Evolutionary conservation across 2,113 vertebrate genomes (phyloP).

Genomic region (Cisticola juncidis): DNA sequence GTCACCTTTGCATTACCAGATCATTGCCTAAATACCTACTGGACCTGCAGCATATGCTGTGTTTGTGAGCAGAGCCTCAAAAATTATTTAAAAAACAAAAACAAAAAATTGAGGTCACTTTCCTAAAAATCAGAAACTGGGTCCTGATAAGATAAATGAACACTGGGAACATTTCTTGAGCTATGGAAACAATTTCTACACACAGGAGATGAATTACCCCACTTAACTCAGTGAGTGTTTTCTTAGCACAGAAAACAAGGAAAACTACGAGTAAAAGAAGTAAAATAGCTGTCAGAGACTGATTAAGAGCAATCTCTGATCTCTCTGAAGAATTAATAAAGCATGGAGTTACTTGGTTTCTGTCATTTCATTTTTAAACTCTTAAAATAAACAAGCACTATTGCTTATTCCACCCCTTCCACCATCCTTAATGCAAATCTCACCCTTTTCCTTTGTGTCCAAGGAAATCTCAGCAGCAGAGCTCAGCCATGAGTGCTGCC

Average conservation of each 20-base stretch:
- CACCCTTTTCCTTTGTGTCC: neutral
- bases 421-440: neutral
- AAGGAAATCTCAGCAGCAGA: neutral
- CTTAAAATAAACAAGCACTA: neutral
- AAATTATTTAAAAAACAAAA: neutral
- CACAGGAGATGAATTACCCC: neutral
- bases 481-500: neutral
- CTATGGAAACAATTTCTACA: neutral
- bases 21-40: neutral
- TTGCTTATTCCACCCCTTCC: neutral
- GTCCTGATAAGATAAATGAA: neutral
- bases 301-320: neutral
- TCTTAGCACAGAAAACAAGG: neutral
- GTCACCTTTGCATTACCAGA: neutral
- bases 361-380: neutral
- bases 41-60: neutral
- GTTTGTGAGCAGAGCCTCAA: neutral
- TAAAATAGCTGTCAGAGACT: neutral
- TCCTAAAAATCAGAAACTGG: neutral
- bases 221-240: neutral
- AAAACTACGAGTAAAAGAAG: neutral
- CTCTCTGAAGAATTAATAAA: neutral
- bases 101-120: neutral
- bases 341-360: neutral
- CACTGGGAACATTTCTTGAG: neutral